A percentile compares a stretch with the other conserved stretches of the same genome.
Conservation (phyloP, 2,113 vertebrate species). For the Micromys minutus region DNA sequence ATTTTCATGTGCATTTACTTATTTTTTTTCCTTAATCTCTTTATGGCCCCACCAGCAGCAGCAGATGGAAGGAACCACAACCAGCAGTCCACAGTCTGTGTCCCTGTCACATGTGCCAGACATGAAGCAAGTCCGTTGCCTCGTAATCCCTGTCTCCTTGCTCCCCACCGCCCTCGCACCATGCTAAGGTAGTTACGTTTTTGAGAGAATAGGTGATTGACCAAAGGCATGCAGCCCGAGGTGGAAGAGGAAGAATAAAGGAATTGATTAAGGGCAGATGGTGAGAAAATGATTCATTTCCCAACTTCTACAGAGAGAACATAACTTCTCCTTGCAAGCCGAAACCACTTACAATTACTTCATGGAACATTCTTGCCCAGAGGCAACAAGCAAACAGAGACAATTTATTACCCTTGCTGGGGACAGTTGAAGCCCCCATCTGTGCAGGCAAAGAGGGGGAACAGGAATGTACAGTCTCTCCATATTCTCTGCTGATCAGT, state of each 20-base stretch:
- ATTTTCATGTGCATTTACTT: constrained; percentile 58
- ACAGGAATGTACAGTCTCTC: neutral
- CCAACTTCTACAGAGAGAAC: neutral
- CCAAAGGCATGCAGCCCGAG: neutral
- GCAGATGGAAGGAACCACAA: constrained; percentile 15
- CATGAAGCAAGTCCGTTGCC: neutral
- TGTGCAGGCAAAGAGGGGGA: neutral
- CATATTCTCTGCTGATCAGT: neutral
- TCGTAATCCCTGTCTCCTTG: neutral
- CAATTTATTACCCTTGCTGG: constrained; percentile 35
- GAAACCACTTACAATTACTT: neutral
- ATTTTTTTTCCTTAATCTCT: constrained; percentile 47
- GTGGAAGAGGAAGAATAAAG: neutral
- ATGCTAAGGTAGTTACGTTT: neutral
- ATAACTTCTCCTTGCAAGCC: constrained; percentile 14
- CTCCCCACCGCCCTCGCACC: neutral
- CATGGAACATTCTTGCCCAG: constrained; percentile 10
- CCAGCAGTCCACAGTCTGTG: neutral
- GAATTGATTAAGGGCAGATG: neutral
- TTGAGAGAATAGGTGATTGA: constrained; percentile 34
- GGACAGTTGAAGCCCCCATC: constrained; percentile 22
- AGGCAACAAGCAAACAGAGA: constrained; percentile 12
- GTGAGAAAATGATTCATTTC: neutral
- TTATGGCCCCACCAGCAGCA: constrained; percentile 3
- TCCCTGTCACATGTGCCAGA: constrained; percentile 20